Conservation (phyloP, 2,888 invertebrate species). For the Orthosia gothica region DNA sequence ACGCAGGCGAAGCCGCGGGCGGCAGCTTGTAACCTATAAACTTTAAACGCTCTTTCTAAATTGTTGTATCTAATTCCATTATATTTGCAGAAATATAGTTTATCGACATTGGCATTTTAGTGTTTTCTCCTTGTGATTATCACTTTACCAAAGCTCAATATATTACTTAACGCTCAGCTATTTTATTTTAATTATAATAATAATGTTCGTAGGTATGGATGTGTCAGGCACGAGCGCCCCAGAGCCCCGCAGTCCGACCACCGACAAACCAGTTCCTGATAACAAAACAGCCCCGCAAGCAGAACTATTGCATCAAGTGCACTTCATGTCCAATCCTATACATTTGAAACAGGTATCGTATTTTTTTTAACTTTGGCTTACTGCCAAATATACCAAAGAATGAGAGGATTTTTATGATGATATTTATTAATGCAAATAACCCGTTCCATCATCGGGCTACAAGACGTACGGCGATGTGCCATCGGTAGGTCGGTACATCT, state of each 20-base stretch:
- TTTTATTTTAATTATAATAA: too few species aligned
- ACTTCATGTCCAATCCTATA: conserved; percentile 88
- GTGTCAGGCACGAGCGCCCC: conserved; percentile 49
- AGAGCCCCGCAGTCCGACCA: conserved; percentile 70
- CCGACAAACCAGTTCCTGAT: conserved; percentile 69
- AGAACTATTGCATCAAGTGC: conserved; percentile 83
- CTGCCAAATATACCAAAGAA: background rate
- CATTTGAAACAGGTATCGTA: conserved; percentile 82
- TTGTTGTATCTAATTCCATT: background rate
- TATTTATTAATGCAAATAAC: too few species aligned
- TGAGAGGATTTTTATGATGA: too few species aligned
- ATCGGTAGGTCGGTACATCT: too few species aligned
- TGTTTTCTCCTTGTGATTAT: too few species aligned
- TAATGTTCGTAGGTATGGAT: conserved; percentile 70
- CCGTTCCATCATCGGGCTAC: too few species aligned
- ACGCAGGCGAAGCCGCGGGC: too few species aligned
- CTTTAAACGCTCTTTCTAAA: background rate
- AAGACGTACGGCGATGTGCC: too few species aligned
- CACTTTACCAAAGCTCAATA: background rate
- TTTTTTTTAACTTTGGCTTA: background rate
- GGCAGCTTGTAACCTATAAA: too few species aligned
- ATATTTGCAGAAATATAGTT: background rate
- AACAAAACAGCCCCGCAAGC: conserved; percentile 76
- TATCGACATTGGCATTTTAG: background rate
- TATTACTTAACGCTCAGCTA: background rate